phyloP scores from a whole-genome alignment of 2,888 invertebrate species.

The Andrena haemorrhoa region DNA sequence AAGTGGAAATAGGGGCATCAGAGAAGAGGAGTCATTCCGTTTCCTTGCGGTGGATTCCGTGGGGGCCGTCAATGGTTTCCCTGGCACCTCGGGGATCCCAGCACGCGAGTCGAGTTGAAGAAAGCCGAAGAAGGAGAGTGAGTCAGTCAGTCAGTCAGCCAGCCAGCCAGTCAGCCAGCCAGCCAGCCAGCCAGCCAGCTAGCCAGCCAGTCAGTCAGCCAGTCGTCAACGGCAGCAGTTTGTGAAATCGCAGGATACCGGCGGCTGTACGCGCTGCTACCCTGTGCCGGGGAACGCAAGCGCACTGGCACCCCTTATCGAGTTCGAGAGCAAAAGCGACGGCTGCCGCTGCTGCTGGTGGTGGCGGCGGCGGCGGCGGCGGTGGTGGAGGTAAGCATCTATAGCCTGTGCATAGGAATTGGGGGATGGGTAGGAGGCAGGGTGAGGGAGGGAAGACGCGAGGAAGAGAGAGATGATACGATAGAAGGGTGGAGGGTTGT shows the following conservation, averaged over 20 bases:
- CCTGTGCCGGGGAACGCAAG: conserved; percentile 75
- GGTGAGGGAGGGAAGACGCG: conserved; percentile 29
- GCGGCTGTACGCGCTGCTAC: conserved; percentile 66
- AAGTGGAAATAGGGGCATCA: background rate
- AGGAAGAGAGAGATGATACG: conserved; percentile 55
- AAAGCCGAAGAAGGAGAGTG: conserved; percentile 41
- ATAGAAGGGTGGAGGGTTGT: conserved; percentile 65
- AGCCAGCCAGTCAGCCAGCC: conserved; percentile 51
- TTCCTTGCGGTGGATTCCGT: conserved; percentile 26
- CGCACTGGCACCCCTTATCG: conserved; percentile 82
- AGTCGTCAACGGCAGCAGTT: conserved; percentile 71
- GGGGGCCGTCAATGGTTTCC: conserved; percentile 1
- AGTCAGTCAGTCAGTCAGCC: conserved; percentile 42
- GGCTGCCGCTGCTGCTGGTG: conserved; percentile 67
- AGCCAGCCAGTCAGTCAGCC: conserved; percentile 54
- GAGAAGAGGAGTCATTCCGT: conserved; percentile 9
- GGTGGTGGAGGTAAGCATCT: conserved; percentile 46
- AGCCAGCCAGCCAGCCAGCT: conserved; percentile 43
- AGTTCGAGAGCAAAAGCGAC: conserved; percentile 81
- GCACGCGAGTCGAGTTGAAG: conserved; percentile 69
- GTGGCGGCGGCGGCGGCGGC: conserved; percentile 51
- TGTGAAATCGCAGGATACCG: conserved; percentile 73
- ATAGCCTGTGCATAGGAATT: conserved; percentile 50
- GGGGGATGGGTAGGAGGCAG: conserved; percentile 50
- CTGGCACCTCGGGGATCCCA: conserved; percentile 47